A percentile compares a stretch with the other conserved stretches of the same genome.
These are phyloP conservation scores for Agelaius tricolor DNA, from an alignment of 2,113 vertebrate genomes.

Conservation along the genomic window DNA sequence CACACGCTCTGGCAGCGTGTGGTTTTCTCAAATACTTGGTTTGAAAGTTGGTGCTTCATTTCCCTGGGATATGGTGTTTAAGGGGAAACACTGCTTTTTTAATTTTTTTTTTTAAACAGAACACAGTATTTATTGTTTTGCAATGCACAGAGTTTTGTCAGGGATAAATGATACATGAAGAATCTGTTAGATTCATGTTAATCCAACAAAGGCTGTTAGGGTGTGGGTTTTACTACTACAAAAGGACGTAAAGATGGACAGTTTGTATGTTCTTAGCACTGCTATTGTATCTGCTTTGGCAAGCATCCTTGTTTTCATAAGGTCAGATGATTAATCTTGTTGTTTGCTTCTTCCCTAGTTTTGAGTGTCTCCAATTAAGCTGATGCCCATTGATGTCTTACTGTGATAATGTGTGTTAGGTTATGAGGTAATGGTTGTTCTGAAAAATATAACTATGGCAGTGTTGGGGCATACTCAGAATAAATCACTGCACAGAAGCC, in stretches of 20 bases:
- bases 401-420: background rate
- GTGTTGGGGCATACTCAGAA: background rate
- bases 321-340: background rate
- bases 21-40: background rate
- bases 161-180: background rate
- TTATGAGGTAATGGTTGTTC: background rate
- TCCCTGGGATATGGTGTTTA: background rate
- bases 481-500: background rate
- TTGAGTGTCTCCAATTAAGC: background rate
- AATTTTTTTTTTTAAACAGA: background rate
- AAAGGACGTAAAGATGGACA: background rate
- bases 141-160: background rate
- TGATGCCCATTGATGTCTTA: background rate
- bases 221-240: background rate
- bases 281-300: background rate
- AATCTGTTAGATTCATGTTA: background rate
- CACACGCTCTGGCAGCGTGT: background rate
- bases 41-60: background rate
- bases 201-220: background rate
- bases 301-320: background rate
- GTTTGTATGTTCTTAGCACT: background rate
- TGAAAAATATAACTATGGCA: background rate
- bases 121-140: background rate
- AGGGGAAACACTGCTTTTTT: background rate
- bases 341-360: background rate